phyloP scores from a whole-genome alignment of 2,888 invertebrate species.

The Nysson spinosus region DNA sequence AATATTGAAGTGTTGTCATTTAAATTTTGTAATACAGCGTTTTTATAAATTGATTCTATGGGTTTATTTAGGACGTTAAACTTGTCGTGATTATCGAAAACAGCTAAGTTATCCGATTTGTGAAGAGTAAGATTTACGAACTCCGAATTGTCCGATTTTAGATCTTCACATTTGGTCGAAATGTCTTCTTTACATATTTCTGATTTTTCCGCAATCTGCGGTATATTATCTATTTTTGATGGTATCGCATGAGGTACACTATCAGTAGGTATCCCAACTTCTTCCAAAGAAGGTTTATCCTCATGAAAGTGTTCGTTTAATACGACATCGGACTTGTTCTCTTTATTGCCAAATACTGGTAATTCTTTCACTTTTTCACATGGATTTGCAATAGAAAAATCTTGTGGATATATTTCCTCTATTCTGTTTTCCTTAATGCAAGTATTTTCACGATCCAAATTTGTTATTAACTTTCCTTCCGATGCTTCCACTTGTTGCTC shows the following conservation, averaged over 20 bases:
- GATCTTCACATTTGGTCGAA: constrained; percentile 26
- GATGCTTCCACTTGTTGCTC: constrained; percentile 15
- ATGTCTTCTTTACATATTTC: constrained; percentile 34
- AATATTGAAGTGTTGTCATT: constrained; percentile 18
- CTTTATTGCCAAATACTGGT: constrained; percentile 15
- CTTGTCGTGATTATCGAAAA: constrained; percentile 36
- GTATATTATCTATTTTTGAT: constrained; percentile 43
- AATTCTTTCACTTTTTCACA: constrained; percentile 51
- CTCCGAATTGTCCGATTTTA: constrained; percentile 33
- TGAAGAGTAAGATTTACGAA: constrained; percentile 33
- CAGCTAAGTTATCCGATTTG: constrained; percentile 30
- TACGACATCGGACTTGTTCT: constrained; percentile 30
- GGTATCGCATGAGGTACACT: constrained; percentile 20
- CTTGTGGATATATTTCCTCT: constrained; percentile 28
- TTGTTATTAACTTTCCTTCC: constrained; percentile 32
- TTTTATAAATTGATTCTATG: constrained; percentile 18
- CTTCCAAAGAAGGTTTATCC: constrained; percentile 27
- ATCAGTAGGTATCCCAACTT: constrained; percentile 11
- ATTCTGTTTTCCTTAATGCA: constrained; percentile 74
- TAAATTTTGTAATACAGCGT: constrained; percentile 1
- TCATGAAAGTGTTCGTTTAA: constrained; percentile 30
- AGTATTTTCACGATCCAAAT: constrained; percentile 32
- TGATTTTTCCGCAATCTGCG: constrained; percentile 21
- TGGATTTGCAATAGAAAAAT: constrained; percentile 41
- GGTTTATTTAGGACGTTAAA: constrained; percentile 25